Base-by-base conservation (phyloP, 2,797 vertebrate genomes). In the Rousettus madagascariensis region DNA sequence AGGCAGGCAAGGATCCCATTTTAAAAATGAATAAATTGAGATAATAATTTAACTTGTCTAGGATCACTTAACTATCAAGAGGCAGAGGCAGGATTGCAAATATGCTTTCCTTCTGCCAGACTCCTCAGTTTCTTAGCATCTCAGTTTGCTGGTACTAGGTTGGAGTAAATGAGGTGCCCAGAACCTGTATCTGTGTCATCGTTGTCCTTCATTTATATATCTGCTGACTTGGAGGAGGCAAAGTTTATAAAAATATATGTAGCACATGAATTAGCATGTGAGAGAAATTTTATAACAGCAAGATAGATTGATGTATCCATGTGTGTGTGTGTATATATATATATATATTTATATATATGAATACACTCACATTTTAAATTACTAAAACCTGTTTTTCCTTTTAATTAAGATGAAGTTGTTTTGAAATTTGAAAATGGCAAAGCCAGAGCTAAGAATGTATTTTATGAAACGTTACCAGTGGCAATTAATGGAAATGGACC, bases 401-500 rank as follows among this genome's bases (percentile, higher is more conserved):
- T 96, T 98, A 98, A 89, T 53, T 26, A 98, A 99, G 99, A 99
- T 98, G 99, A 99, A 98, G 99, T 99, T 69, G 98, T 99, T 93
- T 97, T 99, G 94, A 99, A 99, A 98, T 99, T 99, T 98, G 99
- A 99, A 98, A 99, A 99, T 16, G 98, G 98, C 95, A 98, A 98
- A 97, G 99, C 99, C 66, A 99, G 99, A 98, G 99, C 99, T 75
- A 99, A 99, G 96, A 99, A 99, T 98, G 99, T 99, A 0, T 98
- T 98, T 71, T 99, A 99, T 38, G 99, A 99, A 97, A 99, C 99
- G 0, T 97, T 99, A 75, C 99, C 99, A 0, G 98, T 99, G 93
- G 98, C 98, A 6, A 94, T 99, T 98, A 99, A 99, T 96, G 99
- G 99, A 97, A 99, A 99, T 93, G 98, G 99, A 92, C 99, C 99